These are phyloP conservation scores for Brachypodius melanocephalos DNA, from an alignment of 2,113 vertebrate species.

Conservation along the genomic window DNA sequence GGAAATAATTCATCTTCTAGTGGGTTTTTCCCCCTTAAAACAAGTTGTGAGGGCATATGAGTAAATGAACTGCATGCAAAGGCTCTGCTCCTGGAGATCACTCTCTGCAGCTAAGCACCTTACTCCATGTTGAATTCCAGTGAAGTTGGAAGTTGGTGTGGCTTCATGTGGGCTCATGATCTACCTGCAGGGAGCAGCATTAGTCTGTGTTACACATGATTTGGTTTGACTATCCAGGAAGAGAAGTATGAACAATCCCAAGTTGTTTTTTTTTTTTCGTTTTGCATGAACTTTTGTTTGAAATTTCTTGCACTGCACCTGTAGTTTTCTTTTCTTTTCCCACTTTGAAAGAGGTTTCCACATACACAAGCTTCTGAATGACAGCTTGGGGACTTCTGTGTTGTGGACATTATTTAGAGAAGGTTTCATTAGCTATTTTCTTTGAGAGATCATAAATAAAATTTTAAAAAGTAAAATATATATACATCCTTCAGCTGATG, in stretches of 20 bases:
- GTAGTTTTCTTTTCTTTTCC: not conserved
- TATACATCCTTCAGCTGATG: not conserved
- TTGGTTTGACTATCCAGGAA: not conserved
- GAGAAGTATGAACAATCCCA: not conserved
- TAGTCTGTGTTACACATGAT: not conserved
- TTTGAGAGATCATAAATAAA: not conserved
- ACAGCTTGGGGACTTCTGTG: not conserved
- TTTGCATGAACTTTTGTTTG: not conserved
- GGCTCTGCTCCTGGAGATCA: not conserved
- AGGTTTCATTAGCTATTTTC: not conserved
- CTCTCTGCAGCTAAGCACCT: not conserved
- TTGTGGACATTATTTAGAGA: not conserved
- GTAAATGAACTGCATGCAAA: not conserved
- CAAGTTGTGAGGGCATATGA: not conserved
- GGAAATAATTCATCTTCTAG: not conserved
- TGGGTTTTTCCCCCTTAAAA: not conserved
- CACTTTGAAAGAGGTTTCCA: not conserved
- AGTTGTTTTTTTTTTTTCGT: not conserved
- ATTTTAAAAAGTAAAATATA: not conserved
- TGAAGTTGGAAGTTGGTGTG: not conserved
- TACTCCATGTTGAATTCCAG: not conserved
- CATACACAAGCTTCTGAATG: not conserved
- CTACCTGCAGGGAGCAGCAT: conserved; percentile 54
- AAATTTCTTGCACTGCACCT: not conserved
- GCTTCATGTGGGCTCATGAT: not conserved